Evolutionary conservation across 2,797 vertebrate species (phyloP), one percentile per base, ranked within the genome.

Genomic region (Tympanoctomys barrerae): DNA sequence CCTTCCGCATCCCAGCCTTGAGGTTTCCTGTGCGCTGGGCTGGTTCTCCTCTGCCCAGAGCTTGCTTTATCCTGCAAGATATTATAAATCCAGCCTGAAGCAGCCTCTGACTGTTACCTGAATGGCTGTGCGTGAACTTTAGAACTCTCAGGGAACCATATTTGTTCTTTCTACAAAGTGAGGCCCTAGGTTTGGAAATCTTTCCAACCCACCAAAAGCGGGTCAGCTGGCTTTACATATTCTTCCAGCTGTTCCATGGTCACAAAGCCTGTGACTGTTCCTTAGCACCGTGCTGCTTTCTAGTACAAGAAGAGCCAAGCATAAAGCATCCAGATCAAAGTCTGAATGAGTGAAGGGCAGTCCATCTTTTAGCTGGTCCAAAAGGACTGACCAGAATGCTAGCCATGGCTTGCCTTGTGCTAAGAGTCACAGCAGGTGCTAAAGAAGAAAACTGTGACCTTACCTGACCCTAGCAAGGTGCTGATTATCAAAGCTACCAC

Each of bases 131-230:
- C 31, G 68, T 82, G 71, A 73, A 95, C 70, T 82, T 87, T 87
- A 91, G 78, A 95, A 87, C 10, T 57, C 89, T 79, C 73, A 90
- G 94, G 89, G 70, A 95, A 39, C 26, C 19, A 3, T 92, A 66
- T 88, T 96, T 94, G 87, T 94, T 96, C 39, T 70, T 21, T 89
- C 62, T 88, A 59, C 64, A 93, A 85, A 80, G 73, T 71, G 26
- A 94, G 78, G 33, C 61, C n/a, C 90, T 82, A 64, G 89, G 81
- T 78, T 94, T 96, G 31, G 62, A 95, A 94, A 95, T 21, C 86
- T 95, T 94, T 46, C 78, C 62, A 87, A 36, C 49, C 49, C 71
- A 52, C 39, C 87, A 94, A 95, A 95, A 96, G 71, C 89, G 91
- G 46, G 71, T 26, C 16, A 57, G 61, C 59, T 86, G 61, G 49